A percentile compares a stretch with the other conserved stretches of the same genome.
Evolutionary conservation across 2,797 vertebrate genomes (phyloP).

Genomic region (Sebastes vulpes): DNA sequence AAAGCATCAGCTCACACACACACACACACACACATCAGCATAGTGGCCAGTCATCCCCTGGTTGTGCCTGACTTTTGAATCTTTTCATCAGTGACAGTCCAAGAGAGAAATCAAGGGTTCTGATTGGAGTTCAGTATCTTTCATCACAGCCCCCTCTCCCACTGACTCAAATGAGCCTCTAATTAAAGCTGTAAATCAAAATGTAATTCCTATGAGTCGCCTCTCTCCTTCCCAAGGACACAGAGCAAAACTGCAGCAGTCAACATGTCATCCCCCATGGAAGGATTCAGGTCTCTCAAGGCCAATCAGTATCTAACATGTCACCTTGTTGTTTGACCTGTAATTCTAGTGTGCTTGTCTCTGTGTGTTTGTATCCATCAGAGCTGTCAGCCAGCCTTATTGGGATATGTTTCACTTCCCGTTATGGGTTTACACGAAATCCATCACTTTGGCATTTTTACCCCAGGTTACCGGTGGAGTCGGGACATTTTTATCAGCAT

Average conservation of each 20-base stretch:
- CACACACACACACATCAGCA: neutral
- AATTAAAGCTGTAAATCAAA: slow-evolving; percentile 62
- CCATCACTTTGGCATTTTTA: slow-evolving; percentile 1
- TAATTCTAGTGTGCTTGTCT: neutral
- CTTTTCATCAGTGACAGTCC: slow-evolving; percentile 42
- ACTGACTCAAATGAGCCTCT: slow-evolving; percentile 22
- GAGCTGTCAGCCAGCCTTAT: neutral
- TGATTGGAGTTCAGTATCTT: slow-evolving; percentile 37
- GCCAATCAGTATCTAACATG: neutral
- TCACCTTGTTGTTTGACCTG: slow-evolving; percentile 22
- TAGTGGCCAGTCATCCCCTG: neutral
- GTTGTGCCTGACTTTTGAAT: slow-evolving; percentile 37
- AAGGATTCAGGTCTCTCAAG: neutral
- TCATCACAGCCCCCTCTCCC: slow-evolving; percentile 12
- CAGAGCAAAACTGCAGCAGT: neutral
- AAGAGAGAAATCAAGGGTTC: slow-evolving; percentile 48
- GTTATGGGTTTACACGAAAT: neutral
- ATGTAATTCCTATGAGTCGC: slow-evolving; percentile 12
- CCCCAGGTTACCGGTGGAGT: neutral
- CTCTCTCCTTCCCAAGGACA: neutral
- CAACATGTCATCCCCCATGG: neutral
- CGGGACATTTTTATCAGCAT: neutral
- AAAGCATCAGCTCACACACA: neutral
- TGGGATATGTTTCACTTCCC: slow-evolving; percentile 9
- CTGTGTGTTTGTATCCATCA: neutral